These are phyloP conservation scores for Dicaeum eximium DNA, from an alignment of 2,113 vertebrate genomes.

Conservation along the genomic window DNA sequence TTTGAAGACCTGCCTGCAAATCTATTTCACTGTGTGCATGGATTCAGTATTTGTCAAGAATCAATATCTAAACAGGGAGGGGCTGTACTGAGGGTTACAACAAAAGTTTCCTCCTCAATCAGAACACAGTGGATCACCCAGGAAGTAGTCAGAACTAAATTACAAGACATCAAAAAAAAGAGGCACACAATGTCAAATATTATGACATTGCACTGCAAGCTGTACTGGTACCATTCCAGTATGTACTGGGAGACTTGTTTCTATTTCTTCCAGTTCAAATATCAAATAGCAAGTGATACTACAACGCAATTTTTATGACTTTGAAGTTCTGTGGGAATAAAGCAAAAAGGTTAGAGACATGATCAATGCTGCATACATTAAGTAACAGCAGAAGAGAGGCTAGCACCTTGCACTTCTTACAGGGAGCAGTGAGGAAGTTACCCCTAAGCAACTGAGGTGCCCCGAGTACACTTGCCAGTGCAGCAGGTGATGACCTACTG, in stretches of 20 bases:
- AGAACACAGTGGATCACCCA: neutral
- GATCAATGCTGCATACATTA: neutral
- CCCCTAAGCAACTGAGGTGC: neutral
- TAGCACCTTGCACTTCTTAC: neutral
- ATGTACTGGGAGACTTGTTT: neutral
- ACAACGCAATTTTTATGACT: neutral
- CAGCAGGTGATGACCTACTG: neutral
- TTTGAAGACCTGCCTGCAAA: neutral
- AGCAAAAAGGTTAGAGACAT: neutral
- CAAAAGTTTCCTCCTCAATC: neutral
- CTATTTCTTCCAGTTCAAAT: neutral
- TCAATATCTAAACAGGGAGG: neutral
- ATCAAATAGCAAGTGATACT: neutral
- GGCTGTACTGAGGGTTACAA: neutral
- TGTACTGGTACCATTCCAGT: neutral
- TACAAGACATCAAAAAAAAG: rapidly evolving
- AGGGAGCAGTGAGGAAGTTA: neutral
- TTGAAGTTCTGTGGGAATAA: neutral
- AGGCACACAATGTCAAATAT: neutral
- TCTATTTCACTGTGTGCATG: neutral
- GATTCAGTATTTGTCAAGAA: neutral
- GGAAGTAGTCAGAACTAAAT: neutral
- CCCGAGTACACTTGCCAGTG: neutral
- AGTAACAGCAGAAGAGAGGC: neutral
- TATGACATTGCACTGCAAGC: neutral